Evolutionary conservation across 2,113 vertebrate genomes (phyloP).

Genomic region (Siniperca knerii): DNA sequence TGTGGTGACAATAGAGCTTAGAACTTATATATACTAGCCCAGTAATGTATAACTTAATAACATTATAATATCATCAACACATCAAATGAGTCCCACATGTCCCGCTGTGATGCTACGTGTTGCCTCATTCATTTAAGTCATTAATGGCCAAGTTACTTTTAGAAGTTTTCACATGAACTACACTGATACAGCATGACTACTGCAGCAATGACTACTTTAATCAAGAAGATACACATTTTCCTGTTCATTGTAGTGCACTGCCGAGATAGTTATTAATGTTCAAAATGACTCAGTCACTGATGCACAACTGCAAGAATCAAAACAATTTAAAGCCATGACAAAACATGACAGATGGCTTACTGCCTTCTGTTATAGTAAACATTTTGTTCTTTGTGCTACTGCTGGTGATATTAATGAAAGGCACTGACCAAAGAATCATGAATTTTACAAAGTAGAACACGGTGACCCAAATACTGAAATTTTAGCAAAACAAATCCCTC

Average conservation of each 20-base stretch:
- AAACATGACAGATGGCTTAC: neutral
- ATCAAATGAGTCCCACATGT: neutral
- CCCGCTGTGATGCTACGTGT: neutral
- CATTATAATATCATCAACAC: neutral
- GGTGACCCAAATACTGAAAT: neutral
- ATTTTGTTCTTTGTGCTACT: neutral
- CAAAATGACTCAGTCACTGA: slow-evolving; percentile 2
- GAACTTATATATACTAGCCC: neutral
- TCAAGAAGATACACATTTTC: neutral
- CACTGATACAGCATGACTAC: neutral
- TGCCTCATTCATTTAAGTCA: neutral
- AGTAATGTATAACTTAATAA: neutral
- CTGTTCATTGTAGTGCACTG: neutral
- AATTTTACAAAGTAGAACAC: neutral
- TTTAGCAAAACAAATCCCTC: slow-evolving; percentile 7
- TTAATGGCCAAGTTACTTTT: neutral
- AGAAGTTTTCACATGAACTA: neutral
- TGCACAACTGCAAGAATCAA: neutral
- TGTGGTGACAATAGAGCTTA: neutral
- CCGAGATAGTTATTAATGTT: neutral
- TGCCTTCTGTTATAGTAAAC: neutral
- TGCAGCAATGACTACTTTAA: neutral
- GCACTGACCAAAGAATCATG: neutral
- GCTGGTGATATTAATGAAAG: slow-evolving; percentile 6
- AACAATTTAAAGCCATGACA: neutral